Percentiles rank a stretch among this genome's conserved stretches.
These are phyloP conservation scores for Zygogramma bicolorata DNA, from an alignment of 2,888 invertebrate genomes.

Conservation along the genomic window DNA sequence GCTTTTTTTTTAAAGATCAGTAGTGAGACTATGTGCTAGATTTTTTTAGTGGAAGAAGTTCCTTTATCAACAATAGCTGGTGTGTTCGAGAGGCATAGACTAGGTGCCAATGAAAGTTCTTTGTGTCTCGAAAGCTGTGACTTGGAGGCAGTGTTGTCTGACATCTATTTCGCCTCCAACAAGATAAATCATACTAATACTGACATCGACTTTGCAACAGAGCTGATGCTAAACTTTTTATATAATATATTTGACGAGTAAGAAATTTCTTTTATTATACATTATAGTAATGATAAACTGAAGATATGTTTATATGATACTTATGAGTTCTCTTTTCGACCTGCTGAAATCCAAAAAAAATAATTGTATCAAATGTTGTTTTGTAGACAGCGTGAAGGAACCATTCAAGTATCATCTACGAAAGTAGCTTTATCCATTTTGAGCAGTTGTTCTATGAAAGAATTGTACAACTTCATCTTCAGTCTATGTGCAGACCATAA, in stretches of 20 bases:
- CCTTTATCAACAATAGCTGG: slow-evolving; percentile 73
- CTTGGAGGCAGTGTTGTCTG: slow-evolving; percentile 78
- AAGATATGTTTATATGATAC: too few relatives aligned
- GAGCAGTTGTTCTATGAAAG: slow-evolving; percentile 74
- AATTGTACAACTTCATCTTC: slow-evolving; percentile 77
- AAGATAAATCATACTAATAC: slow-evolving; percentile 74
- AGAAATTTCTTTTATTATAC: too few relatives aligned
- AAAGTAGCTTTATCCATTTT: slow-evolving; percentile 78
- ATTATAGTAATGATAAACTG: too few relatives aligned
- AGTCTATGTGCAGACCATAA: slow-evolving; percentile 81
- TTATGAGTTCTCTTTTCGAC: too few relatives aligned
- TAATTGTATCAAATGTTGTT: slow-evolving; percentile 13
- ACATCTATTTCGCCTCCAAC: slow-evolving; percentile 80
- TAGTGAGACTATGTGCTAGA: background rate
- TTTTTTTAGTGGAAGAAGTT: slow-evolving; percentile 59
- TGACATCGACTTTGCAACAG: slow-evolving; percentile 74
- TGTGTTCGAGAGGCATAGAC: slow-evolving; percentile 79
- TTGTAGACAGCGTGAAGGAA: slow-evolving; percentile 72
- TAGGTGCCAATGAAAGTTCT: slow-evolving; percentile 77
- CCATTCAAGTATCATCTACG: slow-evolving; percentile 75
- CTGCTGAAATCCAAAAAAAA: too few relatives aligned
- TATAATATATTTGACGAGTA: slow-evolving; percentile 79
- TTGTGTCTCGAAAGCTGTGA: slow-evolving; percentile 76
- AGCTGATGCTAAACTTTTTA: slow-evolving; percentile 75
- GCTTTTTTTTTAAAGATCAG: background rate